These are phyloP conservation scores for Apodemia zela DNA, from an alignment of 2,888 invertebrate genomes.

Conservation along the genomic window DNA sequence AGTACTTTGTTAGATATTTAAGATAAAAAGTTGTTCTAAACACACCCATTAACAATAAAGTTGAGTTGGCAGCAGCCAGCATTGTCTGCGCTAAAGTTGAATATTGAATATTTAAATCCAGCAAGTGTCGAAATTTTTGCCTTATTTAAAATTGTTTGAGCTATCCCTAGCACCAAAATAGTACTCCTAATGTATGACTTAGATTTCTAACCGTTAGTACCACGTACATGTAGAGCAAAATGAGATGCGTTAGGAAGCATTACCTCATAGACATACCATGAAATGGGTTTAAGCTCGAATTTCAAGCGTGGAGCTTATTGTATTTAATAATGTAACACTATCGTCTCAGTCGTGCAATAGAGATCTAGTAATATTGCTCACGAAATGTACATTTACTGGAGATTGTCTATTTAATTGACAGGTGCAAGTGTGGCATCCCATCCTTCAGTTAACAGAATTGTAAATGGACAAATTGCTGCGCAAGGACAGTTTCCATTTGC, in stretches of 20 bases:
- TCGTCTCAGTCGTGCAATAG: not conserved
- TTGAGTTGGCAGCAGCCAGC: too few relatives aligned
- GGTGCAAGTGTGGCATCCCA: constrained; percentile 26
- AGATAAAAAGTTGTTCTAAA: too few relatives aligned
- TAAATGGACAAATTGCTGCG: constrained; percentile 33
- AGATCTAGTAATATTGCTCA: not conserved
- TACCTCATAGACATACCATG: not conserved
- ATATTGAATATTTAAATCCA: too few relatives aligned
- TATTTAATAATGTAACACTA: not conserved
- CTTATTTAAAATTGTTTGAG: too few relatives aligned
- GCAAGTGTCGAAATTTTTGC: too few relatives aligned
- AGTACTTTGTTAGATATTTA: too few relatives aligned
- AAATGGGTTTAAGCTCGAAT: not conserved
- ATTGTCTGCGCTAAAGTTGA: too few relatives aligned
- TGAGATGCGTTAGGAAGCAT: not conserved
- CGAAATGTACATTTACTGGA: constrained; percentile 6
- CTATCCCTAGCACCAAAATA: too few relatives aligned
- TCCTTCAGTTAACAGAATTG: constrained; percentile 31
- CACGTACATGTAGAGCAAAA: not conserved
- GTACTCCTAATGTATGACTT: too few relatives aligned
- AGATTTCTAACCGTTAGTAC: not conserved
- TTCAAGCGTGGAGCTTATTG: not conserved
- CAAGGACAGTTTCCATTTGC: constrained; percentile 37
- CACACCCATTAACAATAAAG: too few relatives aligned
- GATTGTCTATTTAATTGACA: constrained; percentile 23